Conservation (phyloP, 2,888 invertebrate genomes). For the Andrena minutula region DNA sequence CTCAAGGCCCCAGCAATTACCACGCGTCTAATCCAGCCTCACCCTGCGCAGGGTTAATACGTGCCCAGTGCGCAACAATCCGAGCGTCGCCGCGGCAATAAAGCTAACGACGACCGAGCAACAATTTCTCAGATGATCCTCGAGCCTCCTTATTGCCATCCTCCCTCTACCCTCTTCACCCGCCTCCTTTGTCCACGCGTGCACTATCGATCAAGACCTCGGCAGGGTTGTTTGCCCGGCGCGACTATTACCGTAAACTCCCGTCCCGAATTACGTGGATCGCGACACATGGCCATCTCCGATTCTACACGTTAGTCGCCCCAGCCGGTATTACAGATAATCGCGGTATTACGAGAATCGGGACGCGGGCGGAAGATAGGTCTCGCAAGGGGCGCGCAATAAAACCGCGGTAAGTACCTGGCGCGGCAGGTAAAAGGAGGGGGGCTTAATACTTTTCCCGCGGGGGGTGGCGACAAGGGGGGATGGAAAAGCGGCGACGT, state of each 20-base stretch:
- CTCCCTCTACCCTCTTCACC: background rate
- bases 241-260: constrained; percentile 1
- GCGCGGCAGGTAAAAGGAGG: constrained; percentile 39
- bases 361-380: constrained; percentile 3
- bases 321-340: constrained; percentile 13
- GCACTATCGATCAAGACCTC: constrained; percentile 2
- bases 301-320: background rate
- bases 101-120: background rate
- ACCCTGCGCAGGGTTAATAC: too few relatives aligned
- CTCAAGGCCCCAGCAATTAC: too few relatives aligned
- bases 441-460: constrained; percentile 20
- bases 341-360: constrained; percentile 21
- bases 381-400: constrained; percentile 17
- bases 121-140: background rate
- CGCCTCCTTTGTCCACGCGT: background rate
- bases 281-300: background rate
- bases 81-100: too few relatives aligned
- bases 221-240: constrained; percentile 11
- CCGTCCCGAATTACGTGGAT: background rate
- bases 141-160: background rate
- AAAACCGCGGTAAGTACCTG: constrained; percentile 38
- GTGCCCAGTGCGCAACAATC: too few relatives aligned
- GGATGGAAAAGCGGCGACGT: constrained; percentile 25
- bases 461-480: background rate
- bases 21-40: too few relatives aligned